Base-by-base conservation (phyloP, 2,797 vertebrate genomes). In the Argentina silus region DNA sequence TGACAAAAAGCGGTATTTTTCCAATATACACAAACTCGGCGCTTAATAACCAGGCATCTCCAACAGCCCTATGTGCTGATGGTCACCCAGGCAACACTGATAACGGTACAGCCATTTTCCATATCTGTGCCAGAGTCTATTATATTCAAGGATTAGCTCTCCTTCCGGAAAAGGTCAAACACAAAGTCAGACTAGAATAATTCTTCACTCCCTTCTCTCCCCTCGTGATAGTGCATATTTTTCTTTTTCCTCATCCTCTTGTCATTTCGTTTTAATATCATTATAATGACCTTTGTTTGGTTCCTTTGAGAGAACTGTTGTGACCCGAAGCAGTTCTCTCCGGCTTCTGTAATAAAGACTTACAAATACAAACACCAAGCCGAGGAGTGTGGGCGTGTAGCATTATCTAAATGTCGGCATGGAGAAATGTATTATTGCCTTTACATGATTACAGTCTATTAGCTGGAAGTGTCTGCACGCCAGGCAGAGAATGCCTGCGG, bases 1-100 rank as follows among this genome's bases (percentile, higher is more conserved):
- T 91, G 91, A 94, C 92, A 94, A 93, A 92, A 94, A 92, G 92
- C 95, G 89, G 94, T 94, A 94, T 94, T 95, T 96, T 95, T 94
- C 94, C 93, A 95, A 93, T 91, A 93, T 89, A 86, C 89, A 89
- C 90, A 91, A 92, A 91, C 91, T 73, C 69, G 78, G 86, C 89
- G 92, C 71, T 78, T 81, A 75, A 73, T 76, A 76, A 80, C 74
- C 64, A 59, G 68, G 67, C 67, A 69, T 67, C 91, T 91, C 88
- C 78, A 89, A 88, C 86, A 91, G 92, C 87, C 87, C 82, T 82
- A 85, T 85, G 89, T 85, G 90, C 90, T 92, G 94, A 95, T 94
- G 91, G 94, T 95, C 92, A 88, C 93, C 92, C 91, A 91, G 92
- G 93, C 85, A 94, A 95, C 94, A 51, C 86, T 92, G 93, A 95